A percentile compares a stretch with the other conserved stretches of the same genome.
These are phyloP conservation scores for Ellobius talpinus DNA, from an alignment of 2,113 vertebrate genomes.

Conservation along the genomic window DNA sequence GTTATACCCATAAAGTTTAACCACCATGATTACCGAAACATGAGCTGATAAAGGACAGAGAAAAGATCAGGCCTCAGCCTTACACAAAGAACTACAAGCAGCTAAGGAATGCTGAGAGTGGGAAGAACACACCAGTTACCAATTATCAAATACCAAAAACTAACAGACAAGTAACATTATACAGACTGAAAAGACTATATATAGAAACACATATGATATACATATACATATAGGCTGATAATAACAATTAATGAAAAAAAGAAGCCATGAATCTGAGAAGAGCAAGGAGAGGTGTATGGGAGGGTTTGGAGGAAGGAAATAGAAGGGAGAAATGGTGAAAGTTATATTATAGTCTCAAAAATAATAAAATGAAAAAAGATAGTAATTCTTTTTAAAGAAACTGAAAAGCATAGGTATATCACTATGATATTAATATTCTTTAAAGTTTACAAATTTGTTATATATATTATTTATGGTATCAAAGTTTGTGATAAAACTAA, in stretches of 20 bases:
- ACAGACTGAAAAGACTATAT: not conserved
- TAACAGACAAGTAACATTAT: not conserved
- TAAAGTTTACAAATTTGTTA: not conserved
- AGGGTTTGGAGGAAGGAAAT: not conserved
- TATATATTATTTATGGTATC: not conserved
- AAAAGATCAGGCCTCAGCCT: not conserved
- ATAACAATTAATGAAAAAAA: not conserved
- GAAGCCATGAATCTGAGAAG: not conserved
- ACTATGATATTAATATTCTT: not conserved
- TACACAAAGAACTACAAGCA: not conserved
- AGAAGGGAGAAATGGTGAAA: not conserved
- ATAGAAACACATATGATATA: not conserved
- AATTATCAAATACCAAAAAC: not conserved
- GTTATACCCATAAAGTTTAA: not conserved
- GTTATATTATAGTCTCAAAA: not conserved
- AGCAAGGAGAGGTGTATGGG: not conserved
- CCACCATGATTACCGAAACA: not conserved
- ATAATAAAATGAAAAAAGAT: not conserved
- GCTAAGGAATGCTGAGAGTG: too few relatives aligned
- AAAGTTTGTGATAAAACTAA: conserved; percentile 38
- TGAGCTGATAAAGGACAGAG: not conserved
- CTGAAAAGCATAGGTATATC: not conserved
- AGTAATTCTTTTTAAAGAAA: not conserved
- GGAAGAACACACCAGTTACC: not conserved
- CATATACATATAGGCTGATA: not conserved